Base-by-base conservation (phyloP, 2,797 vertebrate species). In the Anguilla anguilla region DNA sequence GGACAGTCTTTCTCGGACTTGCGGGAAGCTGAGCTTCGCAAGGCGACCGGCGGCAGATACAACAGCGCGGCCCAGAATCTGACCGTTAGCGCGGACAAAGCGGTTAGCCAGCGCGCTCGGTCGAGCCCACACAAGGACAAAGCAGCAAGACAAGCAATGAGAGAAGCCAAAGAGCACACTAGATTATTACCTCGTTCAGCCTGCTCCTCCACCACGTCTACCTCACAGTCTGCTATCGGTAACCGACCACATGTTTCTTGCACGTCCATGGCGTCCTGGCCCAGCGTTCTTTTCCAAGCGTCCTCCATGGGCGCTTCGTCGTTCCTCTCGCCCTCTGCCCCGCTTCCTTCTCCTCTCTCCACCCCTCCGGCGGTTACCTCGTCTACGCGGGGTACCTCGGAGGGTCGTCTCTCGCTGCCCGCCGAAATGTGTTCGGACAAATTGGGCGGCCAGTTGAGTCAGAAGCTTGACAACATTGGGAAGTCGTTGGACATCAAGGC, bases 101-200 rank as follows among this genome's bases (percentile, higher is more conserved):
- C 98, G 97, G 98, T 99, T 96, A 97, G 98, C 97, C 98, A 99
- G 98, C 99, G 99, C 96, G 98, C 99, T 96, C 98, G 99, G 98
- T 99, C 98, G 97, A 99, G 98, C 99, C 99, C 99, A 98, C 98
- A 99, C 98, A 99, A 99, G 99, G 98, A 99, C 98, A 99, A 99
- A 99, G 99, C 99, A 99, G 99, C 99, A 98, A 99, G 98, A 99
- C 98, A 99, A 99, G 98, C 98, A 99, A 99, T 99, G 98, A 99
- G 98, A 99, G 99, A 99, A 99, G 98, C 99, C 98, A 99, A 99
- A 99, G 99, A 99, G 99, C 98, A 99, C 99, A 98, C 98, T 99
- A 99, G 99, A 99, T 99, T 99, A 99, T 99, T 99, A 99, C 99
- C 99, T 99, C 99, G 99, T 98, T 99, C 98, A 98, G 98, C 99